phyloP scores from a whole-genome alignment of 2,888 invertebrate species.

The Harmothoe impar region DNA sequence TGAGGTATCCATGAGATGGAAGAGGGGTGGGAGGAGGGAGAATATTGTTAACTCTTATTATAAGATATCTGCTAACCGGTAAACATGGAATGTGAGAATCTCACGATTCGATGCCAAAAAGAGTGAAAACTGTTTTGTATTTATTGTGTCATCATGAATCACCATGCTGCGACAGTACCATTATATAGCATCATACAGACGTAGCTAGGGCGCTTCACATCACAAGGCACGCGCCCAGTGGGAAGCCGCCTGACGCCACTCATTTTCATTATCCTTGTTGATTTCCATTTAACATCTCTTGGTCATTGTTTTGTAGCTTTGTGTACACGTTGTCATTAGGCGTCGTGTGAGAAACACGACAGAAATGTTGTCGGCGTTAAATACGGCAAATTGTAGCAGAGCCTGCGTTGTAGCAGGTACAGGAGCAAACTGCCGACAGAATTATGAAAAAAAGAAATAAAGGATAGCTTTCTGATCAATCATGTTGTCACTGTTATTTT shows the following conservation, averaged over 20 bases:
- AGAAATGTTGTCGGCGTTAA: background rate
- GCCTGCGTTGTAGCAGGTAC: constrained; percentile 28
- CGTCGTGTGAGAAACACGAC: background rate
- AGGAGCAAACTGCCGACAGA: constrained; percentile 38
- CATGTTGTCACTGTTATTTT: no score
- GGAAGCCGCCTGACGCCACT: background rate
- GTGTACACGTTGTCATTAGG: constrained; percentile 36
- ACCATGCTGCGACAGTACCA: background rate
- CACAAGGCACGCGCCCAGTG: background rate
- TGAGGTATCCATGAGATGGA: no score
- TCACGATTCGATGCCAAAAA: background rate
- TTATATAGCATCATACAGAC: background rate
- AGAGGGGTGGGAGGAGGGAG: background rate
- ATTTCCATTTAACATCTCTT: constrained; percentile 49
- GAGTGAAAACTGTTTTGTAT: background rate
- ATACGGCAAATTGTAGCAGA: background rate
- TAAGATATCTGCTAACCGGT: background rate
- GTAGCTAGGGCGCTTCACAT: constrained; percentile 11
- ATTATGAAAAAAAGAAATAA: background rate
- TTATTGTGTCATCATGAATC: constrained; percentile 46
- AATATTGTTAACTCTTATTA: background rate
- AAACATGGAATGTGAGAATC: constrained; percentile 22
- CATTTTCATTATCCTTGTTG: constrained; percentile 18
- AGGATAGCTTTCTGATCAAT: constrained; percentile 35
- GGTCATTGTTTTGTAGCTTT: constrained; percentile 45